These are phyloP conservation scores for Saturnia japonica DNA, from an alignment of 2,888 invertebrate genomes.

Conservation along the genomic window DNA sequence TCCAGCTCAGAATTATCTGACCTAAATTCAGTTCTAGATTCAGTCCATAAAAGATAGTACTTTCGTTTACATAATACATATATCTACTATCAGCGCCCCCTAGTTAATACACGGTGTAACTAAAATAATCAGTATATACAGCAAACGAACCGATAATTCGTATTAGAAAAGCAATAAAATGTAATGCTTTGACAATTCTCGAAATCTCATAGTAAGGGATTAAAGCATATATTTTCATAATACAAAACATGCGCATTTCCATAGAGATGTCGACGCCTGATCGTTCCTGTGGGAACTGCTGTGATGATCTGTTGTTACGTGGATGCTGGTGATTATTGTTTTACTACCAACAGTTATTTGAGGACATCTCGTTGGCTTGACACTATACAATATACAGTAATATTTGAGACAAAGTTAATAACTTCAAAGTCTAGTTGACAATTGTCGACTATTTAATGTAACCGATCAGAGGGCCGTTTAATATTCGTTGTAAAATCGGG, in stretches of 20 bases:
- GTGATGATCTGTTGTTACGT: slow-evolving; percentile 20
- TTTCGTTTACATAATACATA: no score
- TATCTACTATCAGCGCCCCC: no score
- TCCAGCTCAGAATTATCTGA: no score
- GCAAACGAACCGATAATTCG: no score
- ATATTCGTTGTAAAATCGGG: no score
- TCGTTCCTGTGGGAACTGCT: slow-evolving; percentile 32
- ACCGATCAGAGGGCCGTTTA: no score
- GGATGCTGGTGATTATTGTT: slow-evolving; percentile 7
- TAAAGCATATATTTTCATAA: not conserved
- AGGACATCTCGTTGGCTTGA: not conserved
- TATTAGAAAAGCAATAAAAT: no score
- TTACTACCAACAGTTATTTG: not conserved
- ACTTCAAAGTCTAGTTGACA: not conserved
- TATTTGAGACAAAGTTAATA: not conserved
- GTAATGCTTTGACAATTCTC: not conserved
- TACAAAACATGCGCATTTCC: slow-evolving; percentile 9
- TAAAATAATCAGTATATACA: not conserved
- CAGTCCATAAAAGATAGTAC: no score
- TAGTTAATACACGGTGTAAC: no score
- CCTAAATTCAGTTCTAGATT: no score
- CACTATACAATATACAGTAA: not conserved
- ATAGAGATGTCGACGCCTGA: slow-evolving; percentile 23
- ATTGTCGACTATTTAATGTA: not conserved
- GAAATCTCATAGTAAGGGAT: slow-evolving; percentile 4